Conservation (phyloP, 2,888 invertebrate species). For the Calliphora vomitoria region DNA sequence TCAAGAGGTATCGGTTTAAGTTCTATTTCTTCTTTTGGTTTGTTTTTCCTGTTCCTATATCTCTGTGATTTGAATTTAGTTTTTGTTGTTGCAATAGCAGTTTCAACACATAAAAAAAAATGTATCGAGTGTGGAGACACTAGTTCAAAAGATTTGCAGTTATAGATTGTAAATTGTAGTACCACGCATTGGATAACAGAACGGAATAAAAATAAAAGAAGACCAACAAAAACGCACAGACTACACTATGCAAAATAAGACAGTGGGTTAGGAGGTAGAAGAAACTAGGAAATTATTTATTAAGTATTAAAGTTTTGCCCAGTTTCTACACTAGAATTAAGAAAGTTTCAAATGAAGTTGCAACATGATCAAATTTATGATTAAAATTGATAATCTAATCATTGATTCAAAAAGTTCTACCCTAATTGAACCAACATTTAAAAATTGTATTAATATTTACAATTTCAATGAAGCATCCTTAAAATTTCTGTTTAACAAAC, state of each 20-base stretch:
- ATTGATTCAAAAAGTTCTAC: too few species aligned
- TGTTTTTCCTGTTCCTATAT: conserved; percentile 1
- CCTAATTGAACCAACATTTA: too few species aligned
- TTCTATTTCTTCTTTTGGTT: conserved; percentile 60
- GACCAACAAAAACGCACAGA: neutral
- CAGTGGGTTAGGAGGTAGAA: conserved; percentile 16
- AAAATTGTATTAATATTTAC: too few species aligned
- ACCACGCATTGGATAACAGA: conserved; percentile 67
- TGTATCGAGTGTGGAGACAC: conserved; percentile 68
- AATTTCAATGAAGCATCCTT: too few species aligned
- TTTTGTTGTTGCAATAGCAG: conserved; percentile 50
- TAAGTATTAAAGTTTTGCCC: too few species aligned
- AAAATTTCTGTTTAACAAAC: neutral
- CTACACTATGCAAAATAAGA: conserved; percentile 25
- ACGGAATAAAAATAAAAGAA: conserved; percentile 23
- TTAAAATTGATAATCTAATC: too few species aligned
- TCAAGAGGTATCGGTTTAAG: conserved; percentile 80
- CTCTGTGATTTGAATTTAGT: conserved; percentile 59
- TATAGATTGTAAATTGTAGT: conserved; percentile 72
- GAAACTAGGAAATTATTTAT: too few species aligned
- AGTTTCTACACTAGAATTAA: too few species aligned
- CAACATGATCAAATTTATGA: too few species aligned
- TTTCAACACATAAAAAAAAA: conserved; percentile 7
- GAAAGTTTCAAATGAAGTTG: too few species aligned
- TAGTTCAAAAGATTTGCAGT: conserved; percentile 73